Percentiles rank a stretch among this genome's conserved stretches.
phyloP scores from a whole-genome alignment of 2,797 vertebrate genomes.

The Diceros bicornis region DNA sequence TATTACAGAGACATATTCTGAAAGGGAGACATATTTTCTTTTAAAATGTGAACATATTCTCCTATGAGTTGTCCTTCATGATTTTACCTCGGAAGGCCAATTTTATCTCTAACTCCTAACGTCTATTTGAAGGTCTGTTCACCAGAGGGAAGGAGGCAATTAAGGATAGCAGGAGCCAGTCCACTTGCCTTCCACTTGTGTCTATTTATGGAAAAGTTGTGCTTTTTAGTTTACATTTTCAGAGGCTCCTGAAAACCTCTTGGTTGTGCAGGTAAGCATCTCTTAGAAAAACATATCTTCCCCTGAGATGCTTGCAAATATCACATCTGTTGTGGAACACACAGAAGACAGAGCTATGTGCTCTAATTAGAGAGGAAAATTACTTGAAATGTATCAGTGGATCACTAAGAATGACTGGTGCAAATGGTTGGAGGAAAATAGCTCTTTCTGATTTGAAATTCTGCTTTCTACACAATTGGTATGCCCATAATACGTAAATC shows the following conservation, averaged over 20 bases:
- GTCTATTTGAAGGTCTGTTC: background rate
- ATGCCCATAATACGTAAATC: background rate
- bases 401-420: constrained; percentile 32
- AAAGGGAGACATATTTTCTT: background rate
- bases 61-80: background rate
- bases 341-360: background rate
- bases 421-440: constrained; percentile 24
- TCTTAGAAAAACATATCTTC: constrained; percentile 54
- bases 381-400: constrained; percentile 50
- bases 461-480: background rate
- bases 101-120: background rate
- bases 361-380: constrained; percentile 67
- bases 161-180: background rate
- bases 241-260: constrained; percentile 45
- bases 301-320: constrained; percentile 69
- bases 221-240: constrained; percentile 17
- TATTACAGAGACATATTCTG: background rate
- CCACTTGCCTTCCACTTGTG: background rate
- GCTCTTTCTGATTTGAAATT: constrained; percentile 55
- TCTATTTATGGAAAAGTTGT: background rate
- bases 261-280: constrained; percentile 47
- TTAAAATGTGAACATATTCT: background rate
- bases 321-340: constrained; percentile 67
- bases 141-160: background rate
- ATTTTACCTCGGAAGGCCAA: background rate